Evolutionary conservation across 2,888 invertebrate species (phyloP), one percentile per base, ranked within the genome.

Genomic region (Pristionchus maxplancki): DNA sequence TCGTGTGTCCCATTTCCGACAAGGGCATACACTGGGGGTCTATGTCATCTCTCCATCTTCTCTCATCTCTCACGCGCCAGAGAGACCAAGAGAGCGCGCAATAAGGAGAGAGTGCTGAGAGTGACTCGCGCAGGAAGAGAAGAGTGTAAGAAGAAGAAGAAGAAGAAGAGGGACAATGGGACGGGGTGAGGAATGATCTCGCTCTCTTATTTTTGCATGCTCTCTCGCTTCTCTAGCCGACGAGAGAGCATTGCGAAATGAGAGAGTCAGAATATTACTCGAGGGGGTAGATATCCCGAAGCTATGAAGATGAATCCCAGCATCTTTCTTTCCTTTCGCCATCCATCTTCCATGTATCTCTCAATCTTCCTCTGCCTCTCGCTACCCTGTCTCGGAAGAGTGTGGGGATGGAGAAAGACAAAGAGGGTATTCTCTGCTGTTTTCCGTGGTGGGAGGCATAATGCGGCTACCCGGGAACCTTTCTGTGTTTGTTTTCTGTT

Each of bases 291-390:
- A 64, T 64, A 64, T 64, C 64, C 9, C 62, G 62, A n/a, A 67
- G 64, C 64, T 67, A 67, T 67, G 64, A 67, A 31, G 31, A 67
- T 67, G 64, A 67, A 67, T 67, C 64, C 31, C 31, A 13, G 64
- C 34, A 13, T 58, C 58, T 58, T 58, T 17, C 58, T 58, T 17
- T 58, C 58, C 5, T 17, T 58, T 44, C 44, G 6, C 11, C 44
- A 44, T 44, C 44, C 11, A 44, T 44, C 44, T 44, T 44, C 44
- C 44, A 9, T 67, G 4, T 58, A 4, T 17, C 20, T 67, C 64
- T 31, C 62, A 5, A 15, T 67, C 31, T 31, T 4, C 31, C 34
- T 34, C 58, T 24, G 24, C 24, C 24, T 58, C 58, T 58, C 58
- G 20, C n/a, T 6, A 58, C 6, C 9, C 24, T 58, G 53, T 53